Conservation (phyloP, 1,140 invertebrate species). For the Pteromalus puparum region DNA sequence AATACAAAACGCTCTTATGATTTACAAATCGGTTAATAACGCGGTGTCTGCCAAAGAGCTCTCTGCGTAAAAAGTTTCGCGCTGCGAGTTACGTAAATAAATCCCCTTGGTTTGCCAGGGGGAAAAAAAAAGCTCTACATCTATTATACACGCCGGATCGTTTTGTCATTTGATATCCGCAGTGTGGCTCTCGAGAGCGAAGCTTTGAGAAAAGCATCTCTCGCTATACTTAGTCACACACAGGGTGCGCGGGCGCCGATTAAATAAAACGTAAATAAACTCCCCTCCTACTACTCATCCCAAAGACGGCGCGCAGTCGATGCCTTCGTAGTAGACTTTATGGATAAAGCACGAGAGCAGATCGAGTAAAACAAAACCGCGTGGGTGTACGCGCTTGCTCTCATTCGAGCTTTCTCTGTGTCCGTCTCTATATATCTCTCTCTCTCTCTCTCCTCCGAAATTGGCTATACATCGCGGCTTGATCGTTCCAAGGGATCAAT, state of each 20-base stretch:
- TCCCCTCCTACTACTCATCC: conserved; percentile 21
- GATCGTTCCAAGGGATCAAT: conserved; percentile 17
- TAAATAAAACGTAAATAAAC: conserved; percentile 70
- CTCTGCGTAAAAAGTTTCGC: too few species aligned
- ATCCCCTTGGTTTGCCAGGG: background rate
- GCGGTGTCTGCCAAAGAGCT: too few species aligned
- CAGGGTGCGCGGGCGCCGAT: conserved; percentile 60
- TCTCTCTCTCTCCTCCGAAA: conserved; percentile 9
- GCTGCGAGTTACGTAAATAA: too few species aligned
- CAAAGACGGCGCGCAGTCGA: too few species aligned
- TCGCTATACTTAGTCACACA: conserved; percentile 58
- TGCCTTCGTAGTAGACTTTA: too few species aligned
- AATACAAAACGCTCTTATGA: too few species aligned
- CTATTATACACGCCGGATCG: background rate
- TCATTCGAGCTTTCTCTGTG: background rate
- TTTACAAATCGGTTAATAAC: too few species aligned
- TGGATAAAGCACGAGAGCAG: conserved; percentile 24
- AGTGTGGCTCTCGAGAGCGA: background rate
- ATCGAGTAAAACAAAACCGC: conserved; percentile 34
- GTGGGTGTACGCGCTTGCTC: conserved; percentile 14
- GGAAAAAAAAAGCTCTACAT: too few species aligned
- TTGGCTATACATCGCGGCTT: too few species aligned
- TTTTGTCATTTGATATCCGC: conserved; percentile 49
- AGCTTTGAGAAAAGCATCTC: conserved; percentile 26
- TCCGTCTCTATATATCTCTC: background rate